phyloP scores from a whole-genome alignment of 1,140 invertebrate genomes.

The Drosophila prosaltans region DNA sequence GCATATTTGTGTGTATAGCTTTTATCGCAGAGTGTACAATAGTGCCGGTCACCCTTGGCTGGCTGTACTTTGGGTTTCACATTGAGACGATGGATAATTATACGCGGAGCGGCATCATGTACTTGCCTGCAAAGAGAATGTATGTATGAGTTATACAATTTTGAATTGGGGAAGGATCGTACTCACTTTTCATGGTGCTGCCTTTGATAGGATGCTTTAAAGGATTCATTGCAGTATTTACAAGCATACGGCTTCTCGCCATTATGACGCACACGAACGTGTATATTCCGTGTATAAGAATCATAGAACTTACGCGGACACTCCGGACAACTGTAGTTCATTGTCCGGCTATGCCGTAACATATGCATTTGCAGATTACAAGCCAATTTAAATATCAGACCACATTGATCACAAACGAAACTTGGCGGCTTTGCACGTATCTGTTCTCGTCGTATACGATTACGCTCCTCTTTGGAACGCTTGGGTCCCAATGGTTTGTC shows the following conservation, averaged over 20 bases:
- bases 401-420: conserved; percentile 66
- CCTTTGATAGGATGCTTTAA: conserved; percentile 47
- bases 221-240: conserved; percentile 48
- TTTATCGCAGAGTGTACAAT: conserved; percentile 52
- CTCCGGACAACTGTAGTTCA: conserved; percentile 56
- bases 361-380: conserved; percentile 67
- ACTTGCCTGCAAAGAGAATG: conserved; percentile 39
- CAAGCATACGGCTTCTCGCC: conserved; percentile 58
- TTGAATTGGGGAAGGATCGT: not conserved
- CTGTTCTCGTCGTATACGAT: conserved; percentile 56
- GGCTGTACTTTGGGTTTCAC: conserved; percentile 23
- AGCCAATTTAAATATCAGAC: conserved; percentile 52
- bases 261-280: conserved; percentile 55
- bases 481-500: conserved; percentile 23
- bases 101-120: conserved; percentile 54
- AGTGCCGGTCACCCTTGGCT: conserved; percentile 31
- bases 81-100: conserved; percentile 48
- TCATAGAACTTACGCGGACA: conserved; percentile 63
- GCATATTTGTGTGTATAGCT: conserved; percentile 62
- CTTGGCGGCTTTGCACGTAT: conserved; percentile 49
- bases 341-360: conserved; percentile 54
- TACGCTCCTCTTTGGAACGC: conserved; percentile 47
- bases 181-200: conserved; percentile 60
- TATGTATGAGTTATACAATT: not conserved
- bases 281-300: conserved; percentile 66